phyloP scores from a whole-genome alignment of 2,888 invertebrate genomes.

The Creontiades dilutus region DNA sequence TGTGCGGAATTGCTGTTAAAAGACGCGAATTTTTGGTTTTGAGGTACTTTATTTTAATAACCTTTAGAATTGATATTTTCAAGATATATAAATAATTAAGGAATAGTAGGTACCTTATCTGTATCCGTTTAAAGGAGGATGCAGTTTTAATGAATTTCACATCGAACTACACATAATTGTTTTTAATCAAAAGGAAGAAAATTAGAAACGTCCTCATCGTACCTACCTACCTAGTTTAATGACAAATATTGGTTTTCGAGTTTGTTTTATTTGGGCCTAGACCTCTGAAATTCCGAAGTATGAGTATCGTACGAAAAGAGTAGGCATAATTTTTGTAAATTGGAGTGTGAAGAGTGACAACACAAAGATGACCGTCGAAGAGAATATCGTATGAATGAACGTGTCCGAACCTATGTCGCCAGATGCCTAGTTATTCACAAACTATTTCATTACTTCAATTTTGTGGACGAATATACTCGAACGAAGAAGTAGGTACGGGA shows the following conservation, averaged over 20 bases:
- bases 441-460: no score
- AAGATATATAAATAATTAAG: slow-evolving; percentile 1
- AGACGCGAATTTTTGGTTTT: neutral
- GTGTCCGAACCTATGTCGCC: no score
- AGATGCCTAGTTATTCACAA: no score
- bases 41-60: neutral
- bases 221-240: neutral
- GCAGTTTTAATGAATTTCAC: slow-evolving; percentile 40
- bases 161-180: slow-evolving; percentile 26
- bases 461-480: no score
- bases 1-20: neutral
- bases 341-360: no score
- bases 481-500: no score
- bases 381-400: no score
- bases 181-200: neutral
- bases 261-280: neutral
- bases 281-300: neutral
- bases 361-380: no score
- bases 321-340: no score
- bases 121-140: neutral
- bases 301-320: no score
- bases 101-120: neutral
- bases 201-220: slow-evolving; percentile 5
- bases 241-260: neutral
- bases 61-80: slow-evolving; percentile 49